Evolutionary conservation across 1,140 invertebrate genomes (phyloP), one percentile per base, ranked within the genome.

Genomic region (Neuroterus valhalla): DNA sequence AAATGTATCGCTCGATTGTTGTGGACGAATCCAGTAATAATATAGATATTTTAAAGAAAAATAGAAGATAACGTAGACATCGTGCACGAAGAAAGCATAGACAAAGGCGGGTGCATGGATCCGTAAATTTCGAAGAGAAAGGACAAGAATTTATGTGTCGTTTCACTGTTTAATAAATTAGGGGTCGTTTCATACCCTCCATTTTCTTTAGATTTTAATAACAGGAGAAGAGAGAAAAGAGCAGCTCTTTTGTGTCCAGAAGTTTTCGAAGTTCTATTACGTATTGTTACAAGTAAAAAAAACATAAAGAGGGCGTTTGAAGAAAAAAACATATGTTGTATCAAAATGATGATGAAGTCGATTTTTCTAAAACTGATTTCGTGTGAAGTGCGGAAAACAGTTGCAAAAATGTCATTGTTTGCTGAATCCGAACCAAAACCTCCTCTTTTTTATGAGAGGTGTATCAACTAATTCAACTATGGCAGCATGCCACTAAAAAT

Each of bases 201-300:
- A 76, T 69, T 76, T 68, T 42, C 68, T 72, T 50, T 38, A 71
- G 55, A 76, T 71, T 68, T 76, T 44, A 50, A 67, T 69, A 68
- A 42, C 55, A 55, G 68, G 44, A 71, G 55, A 26, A 23, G 55
- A 8, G n/a, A 31, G 15, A 8, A 62, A 23, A 31, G 23, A 31
- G 19, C 19, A 21, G 50, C 50, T 52, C 19, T 8, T 21, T 52
- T 52, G 50, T 52, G 12, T 21, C 17, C 6, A 31, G 55, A 62
- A 31, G 23, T 31, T n/a, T 5, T 12, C 31, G 5, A 62, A 62
- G 23, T 62, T 62, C 26, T 12, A 62, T 62, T 62, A 62, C 52
- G 26, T 62, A 5, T 38, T 10, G 31, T 38, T 38, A 38, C 5
- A 38, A 38, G 5, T 38, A n/a, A n/a, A n/a, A n/a, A n/a, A n/a